A percentile compares a stretch with the other conserved stretches of the same genome.
phyloP scores from a whole-genome alignment of 2,888 invertebrate species.

The Gryllus longicercus region DNA sequence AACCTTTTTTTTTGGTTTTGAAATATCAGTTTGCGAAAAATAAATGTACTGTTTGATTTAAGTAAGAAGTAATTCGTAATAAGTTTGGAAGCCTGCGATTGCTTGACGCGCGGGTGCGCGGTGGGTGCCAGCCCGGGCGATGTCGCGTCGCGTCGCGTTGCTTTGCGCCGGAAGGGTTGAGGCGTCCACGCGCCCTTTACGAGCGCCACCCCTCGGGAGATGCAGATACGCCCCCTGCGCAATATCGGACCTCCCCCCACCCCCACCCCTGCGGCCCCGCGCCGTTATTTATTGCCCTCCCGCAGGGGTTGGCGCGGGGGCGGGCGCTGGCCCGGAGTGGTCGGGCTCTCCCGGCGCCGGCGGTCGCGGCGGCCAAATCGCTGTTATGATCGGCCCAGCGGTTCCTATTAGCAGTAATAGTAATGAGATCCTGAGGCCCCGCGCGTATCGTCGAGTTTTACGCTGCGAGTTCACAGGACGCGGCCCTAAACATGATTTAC shows the following conservation, averaged over 20 bases:
- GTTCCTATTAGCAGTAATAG: slow-evolving; percentile 9
- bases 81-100: too few relatives aligned
- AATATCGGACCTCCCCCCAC: neutral
- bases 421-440: neutral
- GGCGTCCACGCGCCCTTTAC: neutral
- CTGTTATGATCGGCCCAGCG: slow-evolving; percentile 8
- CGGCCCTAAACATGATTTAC: neutral
- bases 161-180: neutral
- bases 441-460: neutral
- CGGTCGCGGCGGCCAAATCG: neutral
- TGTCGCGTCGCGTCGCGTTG: too few relatives aligned
- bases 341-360: too few relatives aligned
- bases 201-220: neutral
- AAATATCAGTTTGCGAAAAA: too few relatives aligned
- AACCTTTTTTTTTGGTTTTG: too few relatives aligned
- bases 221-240: slow-evolving; percentile 6
- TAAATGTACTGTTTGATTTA: too few relatives aligned
- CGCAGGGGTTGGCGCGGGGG: too few relatives aligned
- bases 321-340: too few relatives aligned
- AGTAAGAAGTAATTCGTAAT: too few relatives aligned
- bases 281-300: neutral
- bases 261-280: neutral
- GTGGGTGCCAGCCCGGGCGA: too few relatives aligned
- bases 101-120: too few relatives aligned
- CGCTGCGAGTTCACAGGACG: neutral